Base-by-base conservation (phyloP, 2,888 invertebrate species). In the Baccha elongata region DNA sequence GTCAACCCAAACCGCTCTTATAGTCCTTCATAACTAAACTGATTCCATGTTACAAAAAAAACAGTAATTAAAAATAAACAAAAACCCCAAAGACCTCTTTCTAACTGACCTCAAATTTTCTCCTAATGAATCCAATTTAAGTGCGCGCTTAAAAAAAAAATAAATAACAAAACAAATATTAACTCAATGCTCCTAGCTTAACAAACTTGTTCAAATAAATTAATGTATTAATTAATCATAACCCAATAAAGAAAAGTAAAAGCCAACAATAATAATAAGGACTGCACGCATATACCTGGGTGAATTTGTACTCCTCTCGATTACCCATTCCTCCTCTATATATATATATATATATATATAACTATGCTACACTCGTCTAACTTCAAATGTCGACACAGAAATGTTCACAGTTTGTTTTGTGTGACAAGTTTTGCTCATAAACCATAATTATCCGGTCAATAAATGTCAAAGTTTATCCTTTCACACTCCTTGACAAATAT, bases 381-480 rank as follows among this genome's bases (percentile, higher is more conserved):
- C 11, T 4, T 40, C 11, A 53, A 23, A 46, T 32, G 15, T 44
- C 32, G 44, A 21, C 53, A 35, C 13, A 21, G 17, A 29, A 55
- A 55, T 5, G 42, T 60, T 53, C 50, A 67, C 40, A 26, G 53
- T 40, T 55, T 37, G n/a, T n/a, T 55, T 13, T 60, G 29, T 68
- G 68, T 81, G 80, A 81, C 71, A 75, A 75, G 71, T 75, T 75
- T 67, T 17, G 48, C 35, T 42, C 83, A 62, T 83, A 76, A 83
- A 83, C 76, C 72, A 76, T 83, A 83, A 83, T 83, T 76, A 83
- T 72, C 53, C 68, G 83, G 76, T 76, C 71, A 83, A 83, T 76
- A 83, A 83, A 83, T 83, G 76, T 76, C 83, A 83, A 76, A 83
- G 83, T 72, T 83, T 71, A 81, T 71, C 71, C 80, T 53, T 69